Evolutionary conservation across 2,797 vertebrate species (phyloP).

Genomic region (Philypnodon macrostomus): DNA sequence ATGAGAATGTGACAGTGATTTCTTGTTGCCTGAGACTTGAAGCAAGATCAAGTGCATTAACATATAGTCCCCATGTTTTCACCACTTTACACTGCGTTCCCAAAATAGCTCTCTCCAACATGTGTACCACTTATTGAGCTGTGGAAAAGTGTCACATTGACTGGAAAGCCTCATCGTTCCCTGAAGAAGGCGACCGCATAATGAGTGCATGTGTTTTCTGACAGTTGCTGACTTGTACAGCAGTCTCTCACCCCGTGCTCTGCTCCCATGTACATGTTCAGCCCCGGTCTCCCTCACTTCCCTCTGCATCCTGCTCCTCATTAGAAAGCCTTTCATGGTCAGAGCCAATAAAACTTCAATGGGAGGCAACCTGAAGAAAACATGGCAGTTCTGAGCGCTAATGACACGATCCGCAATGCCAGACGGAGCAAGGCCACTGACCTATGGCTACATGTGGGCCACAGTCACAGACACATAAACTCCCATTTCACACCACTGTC

Average conservation of each 20-base stretch:
- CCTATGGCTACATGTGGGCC: constrained; percentile 65
- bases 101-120: constrained; percentile 9
- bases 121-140: constrained; percentile 22
- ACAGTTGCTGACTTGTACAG: constrained; percentile 29
- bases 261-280: constrained; percentile 37
- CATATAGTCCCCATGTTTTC: constrained; percentile 8
- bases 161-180: constrained; percentile 32
- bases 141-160: constrained; percentile 36
- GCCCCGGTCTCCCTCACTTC: constrained; percentile 46
- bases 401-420: constrained; percentile 60
- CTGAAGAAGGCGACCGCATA: constrained; percentile 45
- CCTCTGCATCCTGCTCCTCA: constrained; percentile 72
- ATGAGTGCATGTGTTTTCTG: constrained; percentile 53
- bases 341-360: constrained; percentile 79
- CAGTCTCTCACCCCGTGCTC: constrained; percentile 40
- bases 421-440: constrained; percentile 59
- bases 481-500: constrained; percentile 21
- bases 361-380: constrained; percentile 66
- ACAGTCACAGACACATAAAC: constrained; percentile 62
- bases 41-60: no score
- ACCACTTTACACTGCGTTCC: no score
- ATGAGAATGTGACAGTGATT: no score
- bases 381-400: constrained; percentile 66
- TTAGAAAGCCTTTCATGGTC: constrained; percentile 78
- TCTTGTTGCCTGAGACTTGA: no score